A percentile compares a stretch with the other conserved stretches of the same genome.
These are phyloP conservation scores for Lathamus discolor DNA, from an alignment of 2,113 vertebrate species.

Conservation along the genomic window DNA sequence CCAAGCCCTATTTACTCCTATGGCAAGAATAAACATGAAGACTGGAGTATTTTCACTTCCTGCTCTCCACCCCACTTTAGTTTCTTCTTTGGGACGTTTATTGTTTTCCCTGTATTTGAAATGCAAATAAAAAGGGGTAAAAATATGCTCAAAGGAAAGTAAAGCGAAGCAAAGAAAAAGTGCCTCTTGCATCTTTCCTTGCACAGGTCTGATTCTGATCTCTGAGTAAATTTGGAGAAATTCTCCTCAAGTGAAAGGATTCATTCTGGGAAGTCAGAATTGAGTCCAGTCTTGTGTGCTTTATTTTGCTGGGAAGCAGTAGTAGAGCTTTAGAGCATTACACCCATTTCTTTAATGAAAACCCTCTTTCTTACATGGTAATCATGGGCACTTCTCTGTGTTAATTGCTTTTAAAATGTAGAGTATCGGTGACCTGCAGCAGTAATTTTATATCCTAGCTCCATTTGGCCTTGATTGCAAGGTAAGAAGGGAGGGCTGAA, in stretches of 20 bases:
- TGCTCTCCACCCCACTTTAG: background rate
- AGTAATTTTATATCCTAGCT: constrained; percentile 59
- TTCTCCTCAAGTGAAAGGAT: background rate
- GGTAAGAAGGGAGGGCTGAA: constrained; percentile 52
- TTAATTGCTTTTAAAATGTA: constrained; percentile 54
- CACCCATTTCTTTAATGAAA: constrained; percentile 50
- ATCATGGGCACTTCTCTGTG: constrained; percentile 18
- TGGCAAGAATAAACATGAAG: constrained; percentile 24
- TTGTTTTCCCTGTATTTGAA: constrained; percentile 19
- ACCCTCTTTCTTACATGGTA: constrained; percentile 42
- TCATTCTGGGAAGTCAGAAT: constrained; percentile 20
- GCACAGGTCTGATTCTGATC: constrained; percentile 5
- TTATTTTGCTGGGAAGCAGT: constrained; percentile 46
- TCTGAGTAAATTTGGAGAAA: background rate
- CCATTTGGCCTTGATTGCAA: constrained; percentile 22
- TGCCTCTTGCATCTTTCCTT: background rate
- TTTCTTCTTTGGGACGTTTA: constrained; percentile 1
- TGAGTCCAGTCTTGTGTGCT: background rate
- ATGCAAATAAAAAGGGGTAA: constrained; percentile 1
- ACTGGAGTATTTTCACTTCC: constrained; percentile 25
- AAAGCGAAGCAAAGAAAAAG: background rate
- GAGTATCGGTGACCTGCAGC: background rate
- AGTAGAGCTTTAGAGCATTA: background rate
- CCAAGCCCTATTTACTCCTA: background rate
- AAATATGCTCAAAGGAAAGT: background rate